phyloP scores from a whole-genome alignment of 2,888 invertebrate genomes.

The Polietes domitor region DNA sequence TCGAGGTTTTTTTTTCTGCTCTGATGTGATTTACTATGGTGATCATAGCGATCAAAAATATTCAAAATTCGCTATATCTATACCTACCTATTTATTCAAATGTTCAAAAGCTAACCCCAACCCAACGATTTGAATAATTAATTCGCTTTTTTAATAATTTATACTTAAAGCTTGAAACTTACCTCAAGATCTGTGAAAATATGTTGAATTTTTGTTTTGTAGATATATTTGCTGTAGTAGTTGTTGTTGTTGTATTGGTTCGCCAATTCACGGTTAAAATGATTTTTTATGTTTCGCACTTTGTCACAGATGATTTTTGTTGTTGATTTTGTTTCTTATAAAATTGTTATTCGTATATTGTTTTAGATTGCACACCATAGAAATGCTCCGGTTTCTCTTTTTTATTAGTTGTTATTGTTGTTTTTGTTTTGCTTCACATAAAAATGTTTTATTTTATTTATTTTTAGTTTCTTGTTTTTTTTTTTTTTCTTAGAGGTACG shows the following conservation, averaged over 20 bases:
- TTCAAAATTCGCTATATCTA: too few relatives aligned
- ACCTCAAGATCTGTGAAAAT: too few relatives aligned
- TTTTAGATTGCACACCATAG: constrained; percentile 4
- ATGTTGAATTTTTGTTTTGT: background rate
- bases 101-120: too few relatives aligned
- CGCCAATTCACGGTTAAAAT: background rate
- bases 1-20: too few relatives aligned
- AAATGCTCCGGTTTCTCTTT: constrained; percentile 2
- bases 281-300: background rate
- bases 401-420: background rate
- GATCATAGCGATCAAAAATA: too few relatives aligned
- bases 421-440: constrained; percentile 13
- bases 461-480: background rate
- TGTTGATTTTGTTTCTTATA: background rate
- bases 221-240: background rate
- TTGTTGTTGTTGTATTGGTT: background rate
- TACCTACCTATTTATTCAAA: too few relatives aligned
- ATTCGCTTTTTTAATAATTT: too few relatives aligned
- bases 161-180: too few relatives aligned
- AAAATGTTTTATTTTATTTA: constrained; percentile 15
- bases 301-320: background rate
- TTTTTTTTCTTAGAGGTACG: background rate
- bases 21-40: too few relatives aligned
- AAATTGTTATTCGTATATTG: constrained; percentile 1
- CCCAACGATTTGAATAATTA: too few relatives aligned